A percentile compares a stretch with the other conserved stretches of the same genome.
These are phyloP conservation scores for Watsonalla cultraria DNA, from an alignment of 2,888 invertebrate species.

Conservation along the genomic window DNA sequence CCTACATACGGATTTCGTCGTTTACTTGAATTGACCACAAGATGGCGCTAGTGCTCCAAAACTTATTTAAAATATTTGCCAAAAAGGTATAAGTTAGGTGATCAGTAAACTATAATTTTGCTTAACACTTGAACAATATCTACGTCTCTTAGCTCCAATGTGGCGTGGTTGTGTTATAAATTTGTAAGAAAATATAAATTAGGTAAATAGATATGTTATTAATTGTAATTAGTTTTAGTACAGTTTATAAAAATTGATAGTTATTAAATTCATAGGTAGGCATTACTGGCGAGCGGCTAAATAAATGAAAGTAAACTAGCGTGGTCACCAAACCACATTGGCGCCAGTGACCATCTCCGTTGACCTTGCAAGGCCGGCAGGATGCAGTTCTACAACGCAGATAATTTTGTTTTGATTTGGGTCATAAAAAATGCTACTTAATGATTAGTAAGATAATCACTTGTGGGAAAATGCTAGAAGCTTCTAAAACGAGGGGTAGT, in stretches of 20 bases:
- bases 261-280: neutral
- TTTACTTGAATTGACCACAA: neutral
- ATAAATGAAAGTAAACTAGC: neutral
- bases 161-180: too few species aligned
- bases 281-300: neutral
- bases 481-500: conserved; percentile 3
- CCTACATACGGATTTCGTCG: neutral
- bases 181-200: too few species aligned
- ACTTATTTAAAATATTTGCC: neutral
- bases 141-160: too few species aligned
- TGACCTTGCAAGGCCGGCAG: conserved; percentile 50
- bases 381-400: conserved; percentile 5
- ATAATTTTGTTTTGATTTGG: conserved; percentile 2
- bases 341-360: conserved; percentile 5
- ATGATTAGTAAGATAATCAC: too few species aligned
- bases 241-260: too few species aligned
- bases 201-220: too few species aligned
- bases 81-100: too few species aligned
- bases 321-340: conserved; percentile 4
- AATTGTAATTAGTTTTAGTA: too few species aligned
- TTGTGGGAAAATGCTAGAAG: too few species aligned
- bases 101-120: too few species aligned
- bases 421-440: too few species aligned
- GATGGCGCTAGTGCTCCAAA: neutral
- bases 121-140: too few species aligned